These are phyloP conservation scores for Miniopterus natalensis DNA, from an alignment of 2,113 vertebrate species.

Conservation along the genomic window DNA sequence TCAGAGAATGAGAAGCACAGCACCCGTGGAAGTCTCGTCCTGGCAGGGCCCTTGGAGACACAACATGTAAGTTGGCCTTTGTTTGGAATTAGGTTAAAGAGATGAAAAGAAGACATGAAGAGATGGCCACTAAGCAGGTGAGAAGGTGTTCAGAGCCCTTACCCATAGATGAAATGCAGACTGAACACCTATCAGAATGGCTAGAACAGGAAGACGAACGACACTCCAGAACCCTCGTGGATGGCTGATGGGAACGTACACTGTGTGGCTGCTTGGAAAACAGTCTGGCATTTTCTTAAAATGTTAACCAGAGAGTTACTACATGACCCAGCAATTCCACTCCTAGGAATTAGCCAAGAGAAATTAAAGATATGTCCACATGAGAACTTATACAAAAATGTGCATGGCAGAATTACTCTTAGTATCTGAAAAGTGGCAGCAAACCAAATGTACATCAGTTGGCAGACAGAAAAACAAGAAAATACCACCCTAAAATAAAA, in stretches of 20 bases:
- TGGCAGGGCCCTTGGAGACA: not conserved
- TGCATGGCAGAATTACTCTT: not conserved
- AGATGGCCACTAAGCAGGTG: not conserved
- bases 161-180: not conserved
- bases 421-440: not conserved
- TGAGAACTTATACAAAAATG: not conserved
- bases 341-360: not conserved
- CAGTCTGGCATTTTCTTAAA: not conserved
- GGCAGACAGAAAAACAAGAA: not conserved
- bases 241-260: not conserved
- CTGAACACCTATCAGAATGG: fast-evolving
- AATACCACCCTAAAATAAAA: not conserved
- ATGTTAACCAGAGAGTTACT: not conserved
- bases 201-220: not conserved
- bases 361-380: not conserved
- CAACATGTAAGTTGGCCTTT: not conserved
- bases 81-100: not conserved
- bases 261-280: not conserved
- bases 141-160: not conserved
- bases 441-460: not conserved
- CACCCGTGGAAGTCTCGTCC: fast-evolving
- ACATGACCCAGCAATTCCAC: not conserved
- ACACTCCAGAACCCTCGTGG: not conserved
- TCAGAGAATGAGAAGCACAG: not conserved
- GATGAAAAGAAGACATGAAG: not conserved